Conservation (phyloP, 2,888 invertebrate genomes). For the Ctenicera cuprea region DNA sequence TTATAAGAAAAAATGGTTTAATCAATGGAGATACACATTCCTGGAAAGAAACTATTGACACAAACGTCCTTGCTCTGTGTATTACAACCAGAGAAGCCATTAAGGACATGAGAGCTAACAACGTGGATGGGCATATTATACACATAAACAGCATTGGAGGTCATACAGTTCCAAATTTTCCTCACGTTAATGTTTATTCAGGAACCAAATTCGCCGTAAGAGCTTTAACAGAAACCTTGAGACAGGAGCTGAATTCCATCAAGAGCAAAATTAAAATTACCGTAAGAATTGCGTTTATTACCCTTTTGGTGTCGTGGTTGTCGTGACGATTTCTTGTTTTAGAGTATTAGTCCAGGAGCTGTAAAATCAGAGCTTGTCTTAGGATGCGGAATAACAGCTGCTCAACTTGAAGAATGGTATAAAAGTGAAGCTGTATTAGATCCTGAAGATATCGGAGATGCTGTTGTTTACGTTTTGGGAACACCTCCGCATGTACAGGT, state of each 20-base stretch:
- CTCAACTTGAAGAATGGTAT: not conserved
- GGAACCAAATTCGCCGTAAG: constrained; percentile 17
- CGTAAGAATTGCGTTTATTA: not conserved
- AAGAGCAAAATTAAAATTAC: constrained; percentile 6
- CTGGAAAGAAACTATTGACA: constrained; percentile 59
- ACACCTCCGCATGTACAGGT: constrained; percentile 17
- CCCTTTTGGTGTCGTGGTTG: too few relatives aligned
- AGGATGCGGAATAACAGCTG: not conserved
- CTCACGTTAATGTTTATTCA: constrained; percentile 15
- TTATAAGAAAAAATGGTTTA: constrained; percentile 44
- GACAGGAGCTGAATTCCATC: constrained; percentile 9
- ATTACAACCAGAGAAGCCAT: constrained; percentile 57
- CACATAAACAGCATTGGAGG: constrained; percentile 27
- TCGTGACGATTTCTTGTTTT: too few relatives aligned
- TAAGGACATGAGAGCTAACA: constrained; percentile 56
- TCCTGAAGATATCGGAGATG: constrained; percentile 11
- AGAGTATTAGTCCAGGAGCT: constrained; percentile 20
- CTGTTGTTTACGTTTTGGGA: constrained; percentile 19
- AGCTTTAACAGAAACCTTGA: constrained; percentile 9
- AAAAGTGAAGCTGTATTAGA: not conserved
- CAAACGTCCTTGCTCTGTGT: constrained; percentile 56
- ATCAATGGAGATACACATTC: constrained; percentile 54
- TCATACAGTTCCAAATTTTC: constrained; percentile 13
- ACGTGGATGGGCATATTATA: constrained; percentile 51
- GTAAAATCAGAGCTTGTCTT: not conserved